Evolutionary conservation across 2,113 vertebrate species (phyloP).

Genomic region (Lipophrys pholis): DNA sequence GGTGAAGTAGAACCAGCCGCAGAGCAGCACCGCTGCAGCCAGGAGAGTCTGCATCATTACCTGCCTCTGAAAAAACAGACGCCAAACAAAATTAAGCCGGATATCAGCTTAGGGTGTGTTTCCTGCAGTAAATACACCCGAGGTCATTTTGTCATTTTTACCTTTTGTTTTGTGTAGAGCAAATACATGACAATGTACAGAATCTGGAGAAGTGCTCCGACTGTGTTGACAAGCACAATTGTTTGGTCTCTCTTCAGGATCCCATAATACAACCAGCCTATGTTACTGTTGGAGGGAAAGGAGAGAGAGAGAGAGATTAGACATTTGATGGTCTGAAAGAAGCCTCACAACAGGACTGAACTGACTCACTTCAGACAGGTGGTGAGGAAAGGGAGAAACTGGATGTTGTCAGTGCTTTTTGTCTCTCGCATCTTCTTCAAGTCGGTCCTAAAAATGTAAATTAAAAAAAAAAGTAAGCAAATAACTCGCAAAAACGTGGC

Average conservation of each 20-base stretch:
- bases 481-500: not conserved
- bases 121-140: not conserved
- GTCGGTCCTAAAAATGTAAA: constrained; percentile 84
- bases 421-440: constrained; percentile 87
- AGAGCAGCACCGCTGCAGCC: constrained; percentile 75
- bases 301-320: not conserved
- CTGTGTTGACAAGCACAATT: constrained; percentile 85
- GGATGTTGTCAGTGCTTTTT: constrained; percentile 89
- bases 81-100: not conserved
- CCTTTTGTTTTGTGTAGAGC: constrained; percentile 88
- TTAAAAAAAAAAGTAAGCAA: not conserved
- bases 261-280: constrained; percentile 94
- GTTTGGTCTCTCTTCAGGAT: constrained; percentile 87
- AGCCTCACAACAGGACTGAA: too few species aligned
- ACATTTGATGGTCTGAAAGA: constrained; percentile 5
- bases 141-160: constrained; percentile 59
- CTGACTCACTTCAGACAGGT: constrained; percentile 90
- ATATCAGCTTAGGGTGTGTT: not conserved
- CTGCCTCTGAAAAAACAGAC: constrained; percentile 72
- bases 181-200: constrained; percentile 88
- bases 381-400: constrained; percentile 94
- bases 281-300: constrained; percentile 88
- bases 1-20: constrained; percentile 87
- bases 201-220: constrained; percentile 88
- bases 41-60: constrained; percentile 74